Percentiles rank a stretch among this genome's conserved stretches.
These are phyloP conservation scores for Mya arenaria DNA, from an alignment of 1,140 invertebrate species.

Conservation along the genomic window DNA sequence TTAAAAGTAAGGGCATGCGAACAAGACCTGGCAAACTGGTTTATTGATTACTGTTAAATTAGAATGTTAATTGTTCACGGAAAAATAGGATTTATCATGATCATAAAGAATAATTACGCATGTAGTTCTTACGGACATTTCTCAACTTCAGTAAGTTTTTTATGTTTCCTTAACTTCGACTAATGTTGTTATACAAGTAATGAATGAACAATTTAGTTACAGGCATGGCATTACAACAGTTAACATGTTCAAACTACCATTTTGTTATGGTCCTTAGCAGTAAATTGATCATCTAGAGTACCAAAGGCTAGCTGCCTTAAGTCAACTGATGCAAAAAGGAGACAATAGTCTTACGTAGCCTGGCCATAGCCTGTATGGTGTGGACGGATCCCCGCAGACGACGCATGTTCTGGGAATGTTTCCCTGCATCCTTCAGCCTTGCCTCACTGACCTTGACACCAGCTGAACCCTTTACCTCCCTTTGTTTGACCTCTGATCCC, in stretches of 20 bases:
- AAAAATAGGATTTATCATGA: no score
- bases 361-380: conserved; percentile 26
- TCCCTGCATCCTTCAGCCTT: not conserved
- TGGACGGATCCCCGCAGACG: conserved; percentile 26
- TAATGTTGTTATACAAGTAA: not conserved
- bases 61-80: no score
- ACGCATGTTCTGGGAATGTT: not conserved
- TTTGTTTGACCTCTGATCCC: not conserved
- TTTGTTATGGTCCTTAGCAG: not conserved
- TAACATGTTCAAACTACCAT: not conserved
- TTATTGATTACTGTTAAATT: no score
- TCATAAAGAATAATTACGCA: no score
- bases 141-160: no score
- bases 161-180: not conserved
- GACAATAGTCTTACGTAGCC: conserved; percentile 1
- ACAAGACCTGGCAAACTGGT: no score
- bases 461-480: conserved; percentile 10
- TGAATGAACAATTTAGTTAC: not conserved
- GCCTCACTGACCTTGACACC: conserved; percentile 7
- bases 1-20: no score
- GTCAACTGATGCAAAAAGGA: not conserved
- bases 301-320: not conserved
- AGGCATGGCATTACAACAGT: not conserved
- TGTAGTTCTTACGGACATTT: no score
- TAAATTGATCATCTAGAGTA: not conserved